A percentile compares a stretch with the other conserved stretches of the same genome.
phyloP scores from a whole-genome alignment of 2,113 vertebrate species.

The Carettochelys insculpta region DNA sequence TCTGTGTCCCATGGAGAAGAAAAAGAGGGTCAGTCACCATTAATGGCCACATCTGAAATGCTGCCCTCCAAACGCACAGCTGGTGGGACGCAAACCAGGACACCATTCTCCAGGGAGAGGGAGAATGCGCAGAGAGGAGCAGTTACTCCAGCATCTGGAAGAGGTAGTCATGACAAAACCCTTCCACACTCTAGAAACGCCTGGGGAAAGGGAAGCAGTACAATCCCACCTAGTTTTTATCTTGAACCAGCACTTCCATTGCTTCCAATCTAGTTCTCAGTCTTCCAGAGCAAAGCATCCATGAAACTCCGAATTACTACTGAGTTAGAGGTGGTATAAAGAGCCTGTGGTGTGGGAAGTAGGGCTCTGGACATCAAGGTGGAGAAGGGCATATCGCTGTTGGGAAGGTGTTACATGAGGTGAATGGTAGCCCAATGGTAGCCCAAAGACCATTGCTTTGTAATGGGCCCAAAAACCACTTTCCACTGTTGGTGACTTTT shows the following conservation, averaged over 20 bases:
- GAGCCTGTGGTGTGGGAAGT: background rate
- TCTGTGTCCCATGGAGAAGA: slow-evolving; percentile 2
- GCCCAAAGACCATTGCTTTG: background rate
- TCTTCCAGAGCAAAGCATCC: slow-evolving; percentile 37
- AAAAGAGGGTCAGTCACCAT: background rate
- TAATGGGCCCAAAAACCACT: background rate
- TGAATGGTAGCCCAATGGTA: no score
- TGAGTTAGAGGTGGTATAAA: background rate
- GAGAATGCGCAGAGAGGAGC: background rate
- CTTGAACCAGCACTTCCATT: slow-evolving; percentile 51
- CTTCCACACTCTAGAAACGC: slow-evolving; percentile 51
- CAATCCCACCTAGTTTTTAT: slow-evolving; percentile 52
- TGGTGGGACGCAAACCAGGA: no score
- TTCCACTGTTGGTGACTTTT: background rate
- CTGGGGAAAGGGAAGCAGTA: background rate
- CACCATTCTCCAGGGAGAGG: no score
- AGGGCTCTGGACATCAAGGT: rapidly evolving
- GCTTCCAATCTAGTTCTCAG: slow-evolving; percentile 55
- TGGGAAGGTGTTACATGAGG: background rate
- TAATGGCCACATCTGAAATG: rapidly evolving
- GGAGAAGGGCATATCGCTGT: background rate
- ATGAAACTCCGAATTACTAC: background rate
- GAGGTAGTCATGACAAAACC: slow-evolving; percentile 45
- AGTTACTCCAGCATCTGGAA: background rate
- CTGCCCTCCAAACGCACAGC: background rate